Base-by-base conservation (phyloP, 2,113 vertebrate species). In the Anhinga rufa region DNA sequence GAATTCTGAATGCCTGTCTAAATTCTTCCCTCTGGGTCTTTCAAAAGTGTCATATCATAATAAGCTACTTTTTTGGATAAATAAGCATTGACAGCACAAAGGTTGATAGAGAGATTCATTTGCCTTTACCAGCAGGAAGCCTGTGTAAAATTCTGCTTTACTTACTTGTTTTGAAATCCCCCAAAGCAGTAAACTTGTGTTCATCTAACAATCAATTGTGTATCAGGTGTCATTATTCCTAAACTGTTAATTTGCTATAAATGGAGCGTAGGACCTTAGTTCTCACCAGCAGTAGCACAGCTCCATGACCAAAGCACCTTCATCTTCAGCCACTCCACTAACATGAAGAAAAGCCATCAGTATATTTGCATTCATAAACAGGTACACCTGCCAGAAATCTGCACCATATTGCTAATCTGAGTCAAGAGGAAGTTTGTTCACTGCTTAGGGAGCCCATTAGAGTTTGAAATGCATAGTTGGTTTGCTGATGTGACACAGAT, bases 11-110 rank as follows among this genome's bases (percentile, higher is more conserved):
- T 74, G 22, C 42, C 66, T 94, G 85, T 92, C 85, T 88, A 86
- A 85, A 92, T 74, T 46, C 32, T 94, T 88, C 64, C 90, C 79
- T 88, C 51, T 81, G 85, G 64, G 60, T 64, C 42, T 88, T 92
- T 94, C 75, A 88, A 78, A 94, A 86, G 62, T 64, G 51, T 82
- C 52, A 38, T 83, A 74, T 76, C 57, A 69, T 79, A 94, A 95
- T 81, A 94, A 86, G 42, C 32, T 93, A 19, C 22, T 92, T 51
- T 85, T 95, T 90, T 88, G 58, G 55, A 88, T 88, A 93, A 92
- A 90, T 86, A 93, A 82, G 31, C 65, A 92, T 72, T 95, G 94
- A 92, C 81, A 94, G 87, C 51, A 78, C 49, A 88, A 85, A 92
- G 25, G 14, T 66, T 87, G 44, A 76, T 65, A 57, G n/a, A 82